phyloP scores from a whole-genome alignment of 2,797 vertebrate species.

The Crotalus adamanteus region DNA sequence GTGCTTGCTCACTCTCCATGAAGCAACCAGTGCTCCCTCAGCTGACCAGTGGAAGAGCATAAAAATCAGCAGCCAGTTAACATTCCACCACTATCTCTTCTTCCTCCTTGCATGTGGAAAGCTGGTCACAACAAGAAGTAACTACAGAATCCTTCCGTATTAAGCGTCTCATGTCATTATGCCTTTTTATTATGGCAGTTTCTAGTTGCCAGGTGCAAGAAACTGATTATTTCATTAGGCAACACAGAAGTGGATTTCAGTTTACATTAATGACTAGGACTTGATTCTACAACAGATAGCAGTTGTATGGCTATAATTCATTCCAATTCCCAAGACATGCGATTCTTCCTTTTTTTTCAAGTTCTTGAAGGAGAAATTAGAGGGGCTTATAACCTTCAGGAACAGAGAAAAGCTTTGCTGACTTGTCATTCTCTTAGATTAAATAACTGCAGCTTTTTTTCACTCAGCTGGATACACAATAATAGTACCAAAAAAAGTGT shows the following conservation, averaged over 20 bases:
- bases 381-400: background rate
- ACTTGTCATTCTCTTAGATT: conserved; percentile 1
- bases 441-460: conserved; percentile 2
- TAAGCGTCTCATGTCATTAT: background rate
- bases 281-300: background rate
- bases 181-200: background rate
- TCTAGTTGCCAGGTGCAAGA: background rate
- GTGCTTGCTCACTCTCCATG: background rate
- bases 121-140: background rate
- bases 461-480: background rate
- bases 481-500: too few relatives aligned
- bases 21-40: background rate
- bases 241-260: background rate
- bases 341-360: background rate
- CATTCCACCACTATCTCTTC: background rate
- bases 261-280: background rate
- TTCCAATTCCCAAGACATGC: background rate
- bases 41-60: background rate
- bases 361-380: background rate
- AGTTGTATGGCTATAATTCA: background rate
- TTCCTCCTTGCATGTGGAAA: background rate
- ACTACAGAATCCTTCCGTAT: background rate
- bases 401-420: background rate
- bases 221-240: background rate
- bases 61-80: background rate